These are phyloP conservation scores for Dasypogon diadema DNA, from an alignment of 2,888 invertebrate species.

Conservation along the genomic window DNA sequence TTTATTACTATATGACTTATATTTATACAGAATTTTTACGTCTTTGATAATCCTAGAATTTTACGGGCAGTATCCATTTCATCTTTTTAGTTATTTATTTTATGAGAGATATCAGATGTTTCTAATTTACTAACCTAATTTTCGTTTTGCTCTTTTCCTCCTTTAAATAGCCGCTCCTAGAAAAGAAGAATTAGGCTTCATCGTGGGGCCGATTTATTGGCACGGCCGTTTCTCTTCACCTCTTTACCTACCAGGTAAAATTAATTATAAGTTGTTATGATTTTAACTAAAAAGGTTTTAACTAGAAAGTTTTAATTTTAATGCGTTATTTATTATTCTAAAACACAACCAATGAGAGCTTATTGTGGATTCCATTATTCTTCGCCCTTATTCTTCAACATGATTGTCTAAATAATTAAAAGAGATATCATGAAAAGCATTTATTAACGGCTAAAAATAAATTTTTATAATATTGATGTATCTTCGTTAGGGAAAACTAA, in stretches of 20 bases:
- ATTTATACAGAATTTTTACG: conserved; percentile 12
- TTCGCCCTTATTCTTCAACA: conserved; percentile 58
- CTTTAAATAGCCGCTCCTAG: neutral
- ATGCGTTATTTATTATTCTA: conserved; percentile 62
- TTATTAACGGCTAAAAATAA: neutral
- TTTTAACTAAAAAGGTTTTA: conserved; percentile 37
- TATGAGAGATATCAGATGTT: neutral
- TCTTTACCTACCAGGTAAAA: too few species aligned
- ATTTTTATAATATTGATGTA: neutral
- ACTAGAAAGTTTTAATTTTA: conserved; percentile 1
- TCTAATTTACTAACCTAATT: neutral
- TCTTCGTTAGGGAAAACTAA: too few species aligned
- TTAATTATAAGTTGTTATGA: conserved; percentile 63
- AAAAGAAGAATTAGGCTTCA: conserved; percentile 66
- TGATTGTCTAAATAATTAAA: conserved; percentile 51
- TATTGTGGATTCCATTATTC: conserved; percentile 59
- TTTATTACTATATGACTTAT: too few species aligned
- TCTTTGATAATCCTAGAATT: conserved; percentile 29
- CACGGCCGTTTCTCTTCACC: conserved; percentile 67
- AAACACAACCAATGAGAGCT: conserved; percentile 70
- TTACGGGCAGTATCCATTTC: conserved; percentile 39
- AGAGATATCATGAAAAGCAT: neutral
- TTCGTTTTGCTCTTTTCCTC: neutral
- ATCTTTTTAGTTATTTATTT: conserved; percentile 4
- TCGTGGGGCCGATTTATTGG: conserved; percentile 58